Percentiles rank a stretch among this genome's conserved stretches.
phyloP scores from a whole-genome alignment of 1,140 invertebrate species.

The Pseudobourletiella spinata region DNA sequence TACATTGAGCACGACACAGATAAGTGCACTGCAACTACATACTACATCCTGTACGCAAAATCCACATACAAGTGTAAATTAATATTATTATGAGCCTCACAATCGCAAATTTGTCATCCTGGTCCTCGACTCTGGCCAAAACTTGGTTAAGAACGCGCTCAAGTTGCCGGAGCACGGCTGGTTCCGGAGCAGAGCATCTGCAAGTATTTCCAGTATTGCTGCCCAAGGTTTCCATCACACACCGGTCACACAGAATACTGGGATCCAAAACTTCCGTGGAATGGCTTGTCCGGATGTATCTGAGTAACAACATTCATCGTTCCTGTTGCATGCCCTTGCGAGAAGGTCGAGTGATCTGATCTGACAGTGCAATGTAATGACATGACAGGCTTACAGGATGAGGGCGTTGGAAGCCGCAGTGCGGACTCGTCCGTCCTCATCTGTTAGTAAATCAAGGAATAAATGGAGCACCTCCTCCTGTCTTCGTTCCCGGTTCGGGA shows the following conservation, averaged over 20 bases:
- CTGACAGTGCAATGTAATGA: too few species aligned
- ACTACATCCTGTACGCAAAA: too few species aligned
- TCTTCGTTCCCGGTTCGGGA: slow-evolving; percentile 39
- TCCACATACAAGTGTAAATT: neutral
- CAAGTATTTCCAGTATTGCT: neutral
- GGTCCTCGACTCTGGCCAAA: neutral
- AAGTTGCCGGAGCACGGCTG: neutral
- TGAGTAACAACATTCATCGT: too few species aligned
- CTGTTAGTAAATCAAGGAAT: slow-evolving; percentile 54
- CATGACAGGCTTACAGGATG: slow-evolving; percentile 50
- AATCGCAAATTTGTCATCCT: slow-evolving; percentile 22
- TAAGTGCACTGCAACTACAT: too few species aligned
- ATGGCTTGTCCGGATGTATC: too few species aligned
- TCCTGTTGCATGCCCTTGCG: too few species aligned
- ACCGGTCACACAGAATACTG: neutral
- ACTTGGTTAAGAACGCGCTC: slow-evolving; percentile 14
- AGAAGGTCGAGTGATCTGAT: too few species aligned
- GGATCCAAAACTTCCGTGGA: neutral
- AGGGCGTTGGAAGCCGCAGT: slow-evolving; percentile 58
- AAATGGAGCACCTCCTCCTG: slow-evolving; percentile 54
- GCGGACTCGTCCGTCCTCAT: slow-evolving; percentile 60
- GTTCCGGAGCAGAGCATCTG: neutral
- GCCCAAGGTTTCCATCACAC: neutral
- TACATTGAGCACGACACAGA: too few species aligned
- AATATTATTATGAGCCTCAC: slow-evolving; percentile 5